Conservation (phyloP, 1,140 invertebrate genomes). For the Copidosoma floridanum region DNA sequence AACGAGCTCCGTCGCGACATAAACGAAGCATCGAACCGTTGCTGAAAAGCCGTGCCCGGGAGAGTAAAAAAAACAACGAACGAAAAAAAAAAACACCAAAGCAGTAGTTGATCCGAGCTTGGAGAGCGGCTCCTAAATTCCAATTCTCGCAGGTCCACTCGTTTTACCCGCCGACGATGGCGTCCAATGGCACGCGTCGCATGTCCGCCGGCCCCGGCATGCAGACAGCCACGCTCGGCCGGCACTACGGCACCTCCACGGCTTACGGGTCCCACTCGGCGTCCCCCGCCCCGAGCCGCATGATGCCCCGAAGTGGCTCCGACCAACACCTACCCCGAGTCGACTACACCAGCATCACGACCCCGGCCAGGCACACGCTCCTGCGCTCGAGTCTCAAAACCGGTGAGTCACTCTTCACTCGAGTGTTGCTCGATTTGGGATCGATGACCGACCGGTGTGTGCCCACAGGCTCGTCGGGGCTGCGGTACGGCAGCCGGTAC, state of each 20-base stretch:
- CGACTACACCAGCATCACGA: constrained; percentile 66
- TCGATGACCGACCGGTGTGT: not conserved
- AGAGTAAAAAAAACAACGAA: no score
- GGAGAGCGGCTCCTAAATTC: no score
- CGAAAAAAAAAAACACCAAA: no score
- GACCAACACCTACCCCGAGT: constrained; percentile 81
- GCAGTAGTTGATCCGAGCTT: no score
- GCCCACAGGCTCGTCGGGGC: constrained; percentile 48
- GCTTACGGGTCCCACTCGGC: constrained; percentile 57
- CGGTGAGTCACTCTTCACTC: constrained; percentile 41
- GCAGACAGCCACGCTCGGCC: constrained; percentile 47
- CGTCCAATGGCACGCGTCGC: constrained; percentile 56
- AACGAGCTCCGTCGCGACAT: no score
- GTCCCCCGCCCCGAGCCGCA: constrained; percentile 54
- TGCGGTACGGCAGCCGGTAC: constrained; percentile 62
- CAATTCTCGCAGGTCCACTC: constrained; percentile 76
- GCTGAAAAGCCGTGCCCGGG: no score
- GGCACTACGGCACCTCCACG: constrained; percentile 48
- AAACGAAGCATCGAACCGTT: no score
- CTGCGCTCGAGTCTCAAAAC: constrained; percentile 75
- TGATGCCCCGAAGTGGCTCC: constrained; percentile 78
- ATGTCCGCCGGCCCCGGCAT: constrained; percentile 61
- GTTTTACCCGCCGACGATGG: constrained; percentile 66
- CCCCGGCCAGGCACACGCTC: constrained; percentile 70
- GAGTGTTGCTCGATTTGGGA: not conserved